phyloP scores from a whole-genome alignment of 2,797 vertebrate species.

The Anniella stebbinsi region DNA sequence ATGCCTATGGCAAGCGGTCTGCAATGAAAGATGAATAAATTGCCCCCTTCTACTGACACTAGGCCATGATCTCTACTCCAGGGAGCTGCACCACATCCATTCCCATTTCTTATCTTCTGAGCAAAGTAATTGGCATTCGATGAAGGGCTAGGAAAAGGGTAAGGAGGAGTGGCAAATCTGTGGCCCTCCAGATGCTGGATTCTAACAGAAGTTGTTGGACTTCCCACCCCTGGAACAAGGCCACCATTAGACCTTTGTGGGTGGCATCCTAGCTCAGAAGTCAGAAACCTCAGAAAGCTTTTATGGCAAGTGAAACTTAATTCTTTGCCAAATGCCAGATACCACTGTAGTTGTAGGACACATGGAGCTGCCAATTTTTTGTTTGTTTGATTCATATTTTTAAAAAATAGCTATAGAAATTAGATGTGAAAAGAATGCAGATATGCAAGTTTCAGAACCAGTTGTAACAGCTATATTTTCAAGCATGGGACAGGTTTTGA shows the following conservation, averaged over 20 bases:
- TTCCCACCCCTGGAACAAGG: background rate
- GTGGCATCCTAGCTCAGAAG: background rate
- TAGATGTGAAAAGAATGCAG: constrained; percentile 7
- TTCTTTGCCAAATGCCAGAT: background rate
- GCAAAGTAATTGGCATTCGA: background rate
- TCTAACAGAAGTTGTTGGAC: no score
- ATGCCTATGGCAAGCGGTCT: background rate
- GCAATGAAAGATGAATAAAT: background rate
- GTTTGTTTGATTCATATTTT: background rate
- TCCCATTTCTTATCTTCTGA: background rate
- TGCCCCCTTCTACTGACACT: background rate
- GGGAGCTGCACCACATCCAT: background rate
- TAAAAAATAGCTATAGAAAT: background rate
- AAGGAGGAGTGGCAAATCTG: background rate
- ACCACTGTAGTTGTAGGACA: background rate
- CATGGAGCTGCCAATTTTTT: background rate
- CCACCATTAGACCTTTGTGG: background rate
- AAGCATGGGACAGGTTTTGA: background rate
- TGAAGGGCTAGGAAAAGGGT: background rate
- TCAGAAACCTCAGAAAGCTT: background rate
- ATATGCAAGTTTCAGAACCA: background rate
- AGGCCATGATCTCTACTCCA: background rate
- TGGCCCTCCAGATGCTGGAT: constrained; percentile 11
- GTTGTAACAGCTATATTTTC: constrained; percentile 21
- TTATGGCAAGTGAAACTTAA: background rate